Percentiles rank a stretch among this genome's conserved stretches.
These are phyloP conservation scores for Argyresthia albistria DNA, from an alignment of 2,888 invertebrate genomes.

Conservation along the genomic window DNA sequence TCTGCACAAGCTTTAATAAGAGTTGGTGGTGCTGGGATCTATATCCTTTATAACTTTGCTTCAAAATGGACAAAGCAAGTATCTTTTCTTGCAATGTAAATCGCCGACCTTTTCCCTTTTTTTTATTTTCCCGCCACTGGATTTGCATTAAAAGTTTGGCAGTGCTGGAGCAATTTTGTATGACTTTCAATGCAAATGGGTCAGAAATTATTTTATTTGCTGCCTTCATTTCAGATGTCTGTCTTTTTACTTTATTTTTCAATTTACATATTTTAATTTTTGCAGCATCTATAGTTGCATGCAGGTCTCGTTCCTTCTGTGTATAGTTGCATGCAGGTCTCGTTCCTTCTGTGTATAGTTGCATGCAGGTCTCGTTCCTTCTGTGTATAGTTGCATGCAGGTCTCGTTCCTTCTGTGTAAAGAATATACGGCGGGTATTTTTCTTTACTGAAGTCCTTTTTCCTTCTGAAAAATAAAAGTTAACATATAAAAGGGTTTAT, in stretches of 20 bases:
- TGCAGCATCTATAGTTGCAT: background rate
- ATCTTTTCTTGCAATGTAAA: slow-evolving; percentile 1
- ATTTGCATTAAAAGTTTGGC: background rate
- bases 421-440: background rate
- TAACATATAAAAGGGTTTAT: background rate
- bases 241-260: background rate
- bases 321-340: background rate
- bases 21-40: slow-evolving; percentile 4
- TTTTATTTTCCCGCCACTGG: background rate
- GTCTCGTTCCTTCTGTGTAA: background rate
- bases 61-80: background rate
- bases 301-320: background rate
- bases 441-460: background rate
- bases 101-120: background rate
- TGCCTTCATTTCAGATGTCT: background rate
- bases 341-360: background rate
- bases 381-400: background rate
- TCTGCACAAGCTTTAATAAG: background rate
- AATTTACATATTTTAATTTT: background rate
- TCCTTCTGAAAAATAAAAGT: background rate
- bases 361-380: background rate
- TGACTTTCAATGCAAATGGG: background rate
- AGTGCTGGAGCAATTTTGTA: background rate
- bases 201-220: background rate
- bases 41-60: slow-evolving; percentile 9